These are phyloP conservation scores for Macroglossus sobrinus DNA, from an alignment of 2,113 vertebrate genomes.

Conservation along the genomic window DNA sequence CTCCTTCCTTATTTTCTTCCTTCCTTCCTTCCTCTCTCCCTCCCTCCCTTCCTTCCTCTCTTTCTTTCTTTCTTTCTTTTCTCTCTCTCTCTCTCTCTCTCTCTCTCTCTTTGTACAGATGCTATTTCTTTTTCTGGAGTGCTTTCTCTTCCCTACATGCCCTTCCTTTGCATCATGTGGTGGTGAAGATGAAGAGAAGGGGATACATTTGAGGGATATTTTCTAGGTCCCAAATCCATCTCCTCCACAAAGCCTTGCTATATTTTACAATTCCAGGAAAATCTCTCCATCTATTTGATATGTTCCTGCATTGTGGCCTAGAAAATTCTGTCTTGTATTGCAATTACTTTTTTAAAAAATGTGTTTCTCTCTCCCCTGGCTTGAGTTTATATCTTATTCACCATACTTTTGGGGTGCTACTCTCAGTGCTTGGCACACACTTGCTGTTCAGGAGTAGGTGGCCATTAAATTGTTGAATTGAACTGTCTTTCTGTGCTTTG, in stretches of 20 bases:
- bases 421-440: neutral
- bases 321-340: neutral
- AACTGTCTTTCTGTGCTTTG: neutral
- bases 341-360: neutral
- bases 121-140: neutral
- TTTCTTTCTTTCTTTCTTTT: too few species aligned
- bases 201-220: neutral
- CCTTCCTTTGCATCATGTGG: neutral
- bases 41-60: too few species aligned
- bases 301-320: neutral
- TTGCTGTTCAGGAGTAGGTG: neutral
- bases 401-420: neutral
- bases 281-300: neutral
- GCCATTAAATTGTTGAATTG: neutral
- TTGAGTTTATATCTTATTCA: neutral
- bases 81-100: too few species aligned
- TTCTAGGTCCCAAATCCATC: neutral
- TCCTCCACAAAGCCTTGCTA: neutral
- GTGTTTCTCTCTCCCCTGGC: neutral
- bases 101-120: neutral
- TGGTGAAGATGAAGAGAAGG: neutral
- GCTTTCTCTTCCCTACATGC: too few species aligned
- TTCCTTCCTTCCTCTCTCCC: too few species aligned
- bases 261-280: neutral
- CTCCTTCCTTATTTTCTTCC: neutral